phyloP scores from a whole-genome alignment of 2,797 vertebrate genomes.

The Psittacula echo region DNA sequence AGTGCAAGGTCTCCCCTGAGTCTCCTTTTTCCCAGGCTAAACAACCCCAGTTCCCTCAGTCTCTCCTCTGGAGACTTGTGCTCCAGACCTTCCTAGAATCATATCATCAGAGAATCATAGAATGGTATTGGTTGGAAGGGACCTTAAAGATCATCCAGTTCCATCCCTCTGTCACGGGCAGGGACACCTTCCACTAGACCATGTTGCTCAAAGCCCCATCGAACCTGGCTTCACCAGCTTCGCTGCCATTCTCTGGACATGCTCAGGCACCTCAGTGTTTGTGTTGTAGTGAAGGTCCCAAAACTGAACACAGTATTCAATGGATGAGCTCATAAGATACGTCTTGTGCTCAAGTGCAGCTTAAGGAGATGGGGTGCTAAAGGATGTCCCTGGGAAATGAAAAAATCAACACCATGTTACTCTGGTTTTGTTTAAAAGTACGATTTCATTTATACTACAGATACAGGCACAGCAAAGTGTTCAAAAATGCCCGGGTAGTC shows the following conservation, averaged over 20 bases:
- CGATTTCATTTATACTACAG: background rate
- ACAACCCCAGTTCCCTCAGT: background rate
- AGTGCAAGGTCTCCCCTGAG: background rate
- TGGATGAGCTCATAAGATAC: background rate
- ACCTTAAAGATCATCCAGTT: background rate
- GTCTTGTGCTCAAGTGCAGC: background rate
- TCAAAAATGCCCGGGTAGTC: no score
- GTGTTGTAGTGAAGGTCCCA: background rate
- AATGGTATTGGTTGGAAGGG: background rate
- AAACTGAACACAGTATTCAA: fast-evolving
- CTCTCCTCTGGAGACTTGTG: fast-evolving
- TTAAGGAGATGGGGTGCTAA: background rate
- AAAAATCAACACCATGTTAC: background rate
- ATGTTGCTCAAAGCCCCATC: background rate
- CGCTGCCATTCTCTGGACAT: fast-evolving
- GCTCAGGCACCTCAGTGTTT: fast-evolving
- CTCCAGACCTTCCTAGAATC: background rate
- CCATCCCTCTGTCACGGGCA: background rate
- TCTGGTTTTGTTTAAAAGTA: background rate
- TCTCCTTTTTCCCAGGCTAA: background rate
- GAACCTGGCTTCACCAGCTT: background rate
- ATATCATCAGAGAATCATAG: background rate
- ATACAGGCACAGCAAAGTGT: background rate
- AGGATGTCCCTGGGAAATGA: background rate
- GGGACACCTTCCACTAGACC: background rate